Evolutionary conservation across 2,888 invertebrate genomes (phyloP).

Genomic region (Nephrocerus scutellatus): DNA sequence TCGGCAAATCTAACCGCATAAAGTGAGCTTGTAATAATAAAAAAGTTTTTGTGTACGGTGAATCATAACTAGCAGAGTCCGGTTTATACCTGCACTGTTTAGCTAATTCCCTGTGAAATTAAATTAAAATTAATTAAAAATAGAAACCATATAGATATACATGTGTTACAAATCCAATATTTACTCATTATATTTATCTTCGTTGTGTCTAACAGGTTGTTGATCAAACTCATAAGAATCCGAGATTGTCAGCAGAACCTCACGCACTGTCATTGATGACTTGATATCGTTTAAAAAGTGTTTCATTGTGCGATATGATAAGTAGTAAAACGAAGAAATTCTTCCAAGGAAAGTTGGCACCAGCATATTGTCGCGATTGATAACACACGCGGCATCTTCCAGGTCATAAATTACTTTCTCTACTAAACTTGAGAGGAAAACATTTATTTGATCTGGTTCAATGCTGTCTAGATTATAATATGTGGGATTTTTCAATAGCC

Average conservation of each 20-base stretch:
- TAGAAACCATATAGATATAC: background rate
- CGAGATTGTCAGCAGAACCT: constrained; percentile 70
- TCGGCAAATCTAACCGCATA: constrained; percentile 72
- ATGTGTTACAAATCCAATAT: constrained; percentile 23
- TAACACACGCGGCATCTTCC: constrained; percentile 67
- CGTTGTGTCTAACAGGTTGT: constrained; percentile 95
- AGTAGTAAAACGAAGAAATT: constrained; percentile 94
- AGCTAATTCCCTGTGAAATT: constrained; percentile 64
- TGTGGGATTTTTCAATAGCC: constrained; percentile 84
- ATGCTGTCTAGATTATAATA: constrained; percentile 76
- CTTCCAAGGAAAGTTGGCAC: constrained; percentile 74
- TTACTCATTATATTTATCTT: constrained; percentile 86
- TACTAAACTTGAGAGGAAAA: constrained; percentile 73
- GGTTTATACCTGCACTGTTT: constrained; percentile 67
- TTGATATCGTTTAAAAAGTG: constrained; percentile 67
- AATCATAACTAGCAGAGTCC: constrained; percentile 70
- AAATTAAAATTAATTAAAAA: constrained; percentile 10
- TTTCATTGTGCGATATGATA: constrained; percentile 84
- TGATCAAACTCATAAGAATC: constrained; percentile 86
- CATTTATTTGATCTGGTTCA: constrained; percentile 62
- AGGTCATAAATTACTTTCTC: constrained; percentile 70
- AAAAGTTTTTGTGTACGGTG: constrained; percentile 90
- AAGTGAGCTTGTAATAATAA: constrained; percentile 92
- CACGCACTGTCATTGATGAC: constrained; percentile 59
- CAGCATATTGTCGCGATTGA: constrained; percentile 55